Evolutionary conservation across 2,113 vertebrate genomes (phyloP).

Genomic region (Myiozetetes cayanensis): DNA sequence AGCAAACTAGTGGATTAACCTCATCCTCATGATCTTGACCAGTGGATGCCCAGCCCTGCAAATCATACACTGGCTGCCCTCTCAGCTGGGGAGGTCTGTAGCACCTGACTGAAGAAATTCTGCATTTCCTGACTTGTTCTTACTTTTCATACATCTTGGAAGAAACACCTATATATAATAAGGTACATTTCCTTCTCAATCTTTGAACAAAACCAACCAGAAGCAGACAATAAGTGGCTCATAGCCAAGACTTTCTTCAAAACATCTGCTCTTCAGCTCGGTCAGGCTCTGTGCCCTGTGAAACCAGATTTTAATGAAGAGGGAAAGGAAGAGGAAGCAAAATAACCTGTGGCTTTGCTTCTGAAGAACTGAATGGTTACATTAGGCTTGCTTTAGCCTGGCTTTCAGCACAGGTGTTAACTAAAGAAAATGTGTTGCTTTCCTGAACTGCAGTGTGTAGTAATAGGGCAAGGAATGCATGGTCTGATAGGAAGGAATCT

Average conservation of each 20-base stretch:
- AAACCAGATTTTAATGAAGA: constrained; percentile 55
- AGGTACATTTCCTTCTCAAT: neutral
- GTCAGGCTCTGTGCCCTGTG: neutral
- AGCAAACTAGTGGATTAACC: neutral
- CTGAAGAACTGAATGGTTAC: constrained; percentile 32
- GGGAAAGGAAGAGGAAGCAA: constrained; percentile 52
- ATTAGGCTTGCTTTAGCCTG: neutral
- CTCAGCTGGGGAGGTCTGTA: neutral
- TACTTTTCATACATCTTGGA: neutral
- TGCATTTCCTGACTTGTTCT: neutral
- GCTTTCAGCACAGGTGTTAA: constrained; percentile 22
- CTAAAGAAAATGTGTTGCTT: neutral
- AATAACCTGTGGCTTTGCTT: constrained; percentile 61
- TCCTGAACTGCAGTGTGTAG: neutral
- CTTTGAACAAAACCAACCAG: neutral
- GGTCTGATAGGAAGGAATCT: neutral
- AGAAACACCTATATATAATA: neutral
- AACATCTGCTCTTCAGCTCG: constrained; percentile 32
- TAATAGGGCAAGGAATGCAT: neutral
- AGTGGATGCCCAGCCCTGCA: neutral
- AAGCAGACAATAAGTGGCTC: neutral
- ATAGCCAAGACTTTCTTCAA: neutral
- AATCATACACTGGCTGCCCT: neutral
- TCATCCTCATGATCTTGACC: neutral
- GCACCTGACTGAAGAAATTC: neutral